Base-by-base conservation (phyloP, 2,888 invertebrate genomes). In the Ypsolopha scabrella region DNA sequence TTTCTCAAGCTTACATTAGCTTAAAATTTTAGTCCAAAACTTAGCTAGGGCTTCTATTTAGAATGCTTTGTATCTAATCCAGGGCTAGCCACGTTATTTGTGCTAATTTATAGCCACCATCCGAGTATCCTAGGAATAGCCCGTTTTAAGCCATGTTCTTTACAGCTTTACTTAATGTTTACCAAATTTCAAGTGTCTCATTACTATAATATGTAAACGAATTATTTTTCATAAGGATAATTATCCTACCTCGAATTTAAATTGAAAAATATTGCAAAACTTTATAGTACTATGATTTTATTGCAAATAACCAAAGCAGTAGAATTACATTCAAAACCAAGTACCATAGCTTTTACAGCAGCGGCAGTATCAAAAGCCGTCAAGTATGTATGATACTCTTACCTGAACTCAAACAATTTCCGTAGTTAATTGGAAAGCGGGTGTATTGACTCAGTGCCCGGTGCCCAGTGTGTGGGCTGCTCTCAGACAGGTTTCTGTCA, bases 371-470 rank as follows among this genome's bases (percentile, higher is more conserved):
- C 33, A 35, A 33, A 48, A 39, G 10, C 41, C n/a, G 9, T 33
- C 35, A 11, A 33, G 35, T 35, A 24, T n/a, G 74, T 75, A 80
- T 67, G 61, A 68, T 77, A 76, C 71, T 24, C 72, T 70, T 69
- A 62, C 63, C 61, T 60, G 64, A 75, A 75, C 68, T 68, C 72
- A 79, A 74, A 77, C 77, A 74, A 70, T 68, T 67, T 62, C 68
- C 63, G 61, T 62, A 70, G 24, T 67, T 79, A 81, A 83, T 82
- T 81, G 81, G 69, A 80, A 80, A 80, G 76, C 75, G 74, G 62
- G 62, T 63, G 68, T 82, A 81, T 83, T 83, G 80, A 68, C 73
- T 67, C 65, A 70, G 71, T 63, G 58, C 72, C 72, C 66, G 44
- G 52, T 43, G 64, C 72, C 70, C 72, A 69, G 73, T 78, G 74